These are phyloP conservation scores for Oncorhynchus clarkii DNA, from an alignment of 2,113 vertebrate species.

Conservation along the genomic window DNA sequence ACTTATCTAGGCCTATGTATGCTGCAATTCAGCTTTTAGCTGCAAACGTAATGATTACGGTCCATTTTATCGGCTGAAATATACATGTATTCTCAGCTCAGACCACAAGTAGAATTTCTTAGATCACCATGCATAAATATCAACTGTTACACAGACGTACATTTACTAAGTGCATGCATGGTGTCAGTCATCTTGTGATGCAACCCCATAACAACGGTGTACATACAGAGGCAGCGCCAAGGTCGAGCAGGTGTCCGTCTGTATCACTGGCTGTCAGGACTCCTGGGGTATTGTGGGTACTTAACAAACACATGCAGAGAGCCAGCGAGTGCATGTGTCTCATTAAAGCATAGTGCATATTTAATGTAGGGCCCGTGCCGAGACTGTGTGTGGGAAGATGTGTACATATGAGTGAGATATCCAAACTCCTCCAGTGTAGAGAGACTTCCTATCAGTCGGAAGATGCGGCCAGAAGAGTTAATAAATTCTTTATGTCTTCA, in stretches of 20 bases:
- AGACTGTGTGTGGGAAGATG: conserved; percentile 36
- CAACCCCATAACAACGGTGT: conserved; percentile 15
- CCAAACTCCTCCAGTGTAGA: conserved; percentile 21
- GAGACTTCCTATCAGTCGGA: conserved; percentile 36
- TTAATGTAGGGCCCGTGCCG: conserved; percentile 46
- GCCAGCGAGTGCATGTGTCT: conserved; percentile 65
- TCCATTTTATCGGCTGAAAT: too few species aligned
- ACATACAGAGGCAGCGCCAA: conserved; percentile 42
- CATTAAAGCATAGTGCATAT: conserved; percentile 69
- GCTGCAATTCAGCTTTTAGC: too few species aligned
- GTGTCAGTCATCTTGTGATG: conserved; percentile 16
- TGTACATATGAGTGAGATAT: conserved; percentile 18
- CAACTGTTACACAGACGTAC: neutral
- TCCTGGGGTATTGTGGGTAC: conserved; percentile 54
- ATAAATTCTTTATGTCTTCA: conserved; percentile 69
- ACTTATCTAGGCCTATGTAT: too few species aligned
- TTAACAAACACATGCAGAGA: conserved; percentile 63
- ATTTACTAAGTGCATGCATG: neutral
- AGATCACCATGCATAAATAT: neutral
- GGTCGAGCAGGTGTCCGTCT: conserved; percentile 62
- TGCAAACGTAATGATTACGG: too few species aligned
- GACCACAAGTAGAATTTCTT: neutral
- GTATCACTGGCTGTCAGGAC: conserved; percentile 52
- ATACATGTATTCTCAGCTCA: neutral
- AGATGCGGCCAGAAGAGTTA: conserved; percentile 46